Conservation (phyloP, 2,113 vertebrate species). For the Muscicapa adusta region DNA sequence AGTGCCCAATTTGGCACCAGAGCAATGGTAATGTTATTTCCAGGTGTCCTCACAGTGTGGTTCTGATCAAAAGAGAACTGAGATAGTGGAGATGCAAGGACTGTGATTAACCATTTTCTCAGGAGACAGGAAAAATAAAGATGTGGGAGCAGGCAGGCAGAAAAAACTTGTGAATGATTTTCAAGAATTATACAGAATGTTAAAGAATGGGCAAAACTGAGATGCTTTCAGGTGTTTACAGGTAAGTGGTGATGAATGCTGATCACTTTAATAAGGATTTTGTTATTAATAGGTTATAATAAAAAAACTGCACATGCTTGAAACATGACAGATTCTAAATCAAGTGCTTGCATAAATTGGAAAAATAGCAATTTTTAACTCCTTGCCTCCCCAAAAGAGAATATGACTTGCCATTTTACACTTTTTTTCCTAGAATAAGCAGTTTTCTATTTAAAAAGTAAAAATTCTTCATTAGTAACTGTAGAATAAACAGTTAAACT, state of each 20-base stretch:
- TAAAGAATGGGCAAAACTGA: background rate
- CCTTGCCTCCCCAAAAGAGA: background rate
- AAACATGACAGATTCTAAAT: background rate
- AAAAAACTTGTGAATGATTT: background rate
- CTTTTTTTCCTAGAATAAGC: background rate
- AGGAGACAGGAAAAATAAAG: background rate
- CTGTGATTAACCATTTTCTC: background rate
- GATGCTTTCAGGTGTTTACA: background rate
- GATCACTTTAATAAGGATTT: background rate
- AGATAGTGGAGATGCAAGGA: background rate
- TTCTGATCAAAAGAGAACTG: background rate
- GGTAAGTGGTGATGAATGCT: background rate
- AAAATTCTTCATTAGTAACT: background rate
- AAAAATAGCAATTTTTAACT: background rate
- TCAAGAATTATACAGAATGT: background rate
- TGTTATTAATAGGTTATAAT: background rate
- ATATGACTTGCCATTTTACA: background rate
- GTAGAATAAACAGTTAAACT: background rate
- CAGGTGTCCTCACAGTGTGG: background rate
- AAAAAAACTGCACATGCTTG: background rate
- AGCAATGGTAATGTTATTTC: background rate
- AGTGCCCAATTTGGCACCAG: background rate
- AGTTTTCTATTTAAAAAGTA: background rate
- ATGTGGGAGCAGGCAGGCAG: background rate
- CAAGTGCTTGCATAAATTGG: background rate